phyloP scores from a whole-genome alignment of 2,113 vertebrate genomes.

The Gasterosteus nipponicus region DNA sequence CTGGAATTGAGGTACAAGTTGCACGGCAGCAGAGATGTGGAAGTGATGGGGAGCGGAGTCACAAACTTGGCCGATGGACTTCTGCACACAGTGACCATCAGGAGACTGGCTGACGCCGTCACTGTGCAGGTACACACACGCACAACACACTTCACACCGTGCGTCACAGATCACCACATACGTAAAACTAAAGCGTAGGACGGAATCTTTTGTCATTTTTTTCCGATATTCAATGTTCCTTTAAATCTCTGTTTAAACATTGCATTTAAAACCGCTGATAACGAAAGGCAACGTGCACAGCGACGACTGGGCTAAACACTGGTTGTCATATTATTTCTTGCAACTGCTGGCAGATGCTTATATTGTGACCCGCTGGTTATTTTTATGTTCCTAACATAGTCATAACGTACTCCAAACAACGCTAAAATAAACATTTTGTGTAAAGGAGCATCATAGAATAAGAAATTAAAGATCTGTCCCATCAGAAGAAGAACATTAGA shows the following conservation, averaged over 20 bases:
- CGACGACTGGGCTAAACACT: neutral
- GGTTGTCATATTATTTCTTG: conserved; percentile 7
- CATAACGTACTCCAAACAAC: neutral
- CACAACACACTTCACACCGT: neutral
- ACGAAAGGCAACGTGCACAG: neutral
- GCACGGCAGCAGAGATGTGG: conserved; percentile 66
- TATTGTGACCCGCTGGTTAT: neutral
- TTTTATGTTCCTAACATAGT: neutral
- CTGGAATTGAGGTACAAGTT: conserved; percentile 79
- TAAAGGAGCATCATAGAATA: neutral
- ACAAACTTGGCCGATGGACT: conserved; percentile 73
- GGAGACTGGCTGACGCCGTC: conserved; percentile 63
- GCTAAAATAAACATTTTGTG: neutral
- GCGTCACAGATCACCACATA: neutral
- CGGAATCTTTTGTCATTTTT: neutral
- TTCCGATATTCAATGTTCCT: neutral
- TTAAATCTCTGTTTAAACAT: neutral
- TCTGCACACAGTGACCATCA: conserved; percentile 72
- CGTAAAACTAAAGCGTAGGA: neutral
- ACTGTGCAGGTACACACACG: conserved; percentile 72
- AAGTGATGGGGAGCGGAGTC: conserved; percentile 60
- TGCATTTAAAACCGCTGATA: neutral
- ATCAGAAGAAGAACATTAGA: conserved; percentile 2
- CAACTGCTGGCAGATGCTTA: neutral
- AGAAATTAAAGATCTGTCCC: neutral